A percentile compares a stretch with the other conserved stretches of the same genome.
Evolutionary conservation across 2,888 invertebrate genomes (phyloP).

Genomic region (Dolomedes plantarius): DNA sequence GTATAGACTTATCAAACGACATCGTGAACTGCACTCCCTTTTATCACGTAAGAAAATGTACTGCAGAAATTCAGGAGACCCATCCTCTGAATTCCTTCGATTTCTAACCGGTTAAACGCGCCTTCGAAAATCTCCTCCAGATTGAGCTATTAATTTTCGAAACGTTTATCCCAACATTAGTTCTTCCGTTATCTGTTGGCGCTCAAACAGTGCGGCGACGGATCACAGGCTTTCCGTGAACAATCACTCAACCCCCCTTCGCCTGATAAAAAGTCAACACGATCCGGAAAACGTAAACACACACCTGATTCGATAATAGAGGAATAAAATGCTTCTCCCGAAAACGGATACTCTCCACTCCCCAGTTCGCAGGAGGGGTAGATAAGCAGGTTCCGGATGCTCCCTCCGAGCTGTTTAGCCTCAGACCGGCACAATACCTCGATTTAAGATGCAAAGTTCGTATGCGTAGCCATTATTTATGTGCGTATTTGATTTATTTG

Average conservation of each 20-base stretch:
- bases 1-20: too few species aligned
- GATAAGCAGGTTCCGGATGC: too few species aligned
- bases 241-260: background rate
- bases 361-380: background rate
- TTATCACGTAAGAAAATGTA: too few species aligned
- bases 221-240: background rate
- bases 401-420: too few species aligned
- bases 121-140: background rate
- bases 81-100: too few species aligned
- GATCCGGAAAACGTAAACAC: slow-evolving; percentile 34
- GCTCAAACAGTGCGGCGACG: background rate
- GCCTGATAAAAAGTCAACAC: slow-evolving; percentile 8
- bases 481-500: too few species aligned
- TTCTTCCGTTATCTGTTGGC: background rate
- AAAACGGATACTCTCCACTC: background rate
- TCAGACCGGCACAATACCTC: too few species aligned
- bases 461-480: too few species aligned
- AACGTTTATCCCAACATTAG: background rate
- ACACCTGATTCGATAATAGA: slow-evolving; percentile 59
- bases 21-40: too few species aligned
- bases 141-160: background rate
- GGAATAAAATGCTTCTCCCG: slow-evolving; percentile 30
- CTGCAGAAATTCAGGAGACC: too few species aligned
- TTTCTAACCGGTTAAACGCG: too few species aligned
- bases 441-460: too few species aligned